These are phyloP conservation scores for Yponomeuta sedellus DNA, from an alignment of 2,888 invertebrate genomes.

Conservation along the genomic window DNA sequence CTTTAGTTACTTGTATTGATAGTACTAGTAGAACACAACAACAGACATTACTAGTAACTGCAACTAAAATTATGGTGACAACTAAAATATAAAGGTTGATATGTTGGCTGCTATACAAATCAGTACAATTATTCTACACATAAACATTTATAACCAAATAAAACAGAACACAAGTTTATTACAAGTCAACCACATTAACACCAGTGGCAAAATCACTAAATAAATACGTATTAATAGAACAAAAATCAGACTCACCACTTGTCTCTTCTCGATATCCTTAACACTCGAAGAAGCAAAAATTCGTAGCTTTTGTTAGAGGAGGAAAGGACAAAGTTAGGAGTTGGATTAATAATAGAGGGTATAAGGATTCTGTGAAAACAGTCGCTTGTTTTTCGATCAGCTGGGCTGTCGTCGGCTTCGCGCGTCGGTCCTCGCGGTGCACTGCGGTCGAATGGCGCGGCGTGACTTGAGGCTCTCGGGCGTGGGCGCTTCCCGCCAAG, in stretches of 20 bases:
- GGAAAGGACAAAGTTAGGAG: not conserved
- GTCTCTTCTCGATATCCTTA: not conserved
- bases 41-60: too few relatives aligned
- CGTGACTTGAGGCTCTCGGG: constrained; percentile 19
- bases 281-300: constrained; percentile 1
- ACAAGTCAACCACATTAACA: too few relatives aligned
- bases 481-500: constrained; percentile 66
- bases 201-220: too few relatives aligned
- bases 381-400: constrained; percentile 56
- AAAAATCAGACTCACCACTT: not conserved
- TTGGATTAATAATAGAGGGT: not conserved
- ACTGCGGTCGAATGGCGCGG: constrained; percentile 68
- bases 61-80: too few relatives aligned
- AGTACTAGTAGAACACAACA: too few relatives aligned
- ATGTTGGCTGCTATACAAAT: too few relatives aligned
- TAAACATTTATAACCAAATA: too few relatives aligned
- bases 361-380: constrained; percentile 27
- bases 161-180: too few relatives aligned
- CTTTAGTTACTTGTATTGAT: too few relatives aligned
- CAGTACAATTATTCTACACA: too few relatives aligned
- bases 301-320: constrained; percentile 2
- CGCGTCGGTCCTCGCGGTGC: constrained; percentile 61
- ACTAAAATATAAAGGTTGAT: too few relatives aligned
- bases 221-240: not conserved
- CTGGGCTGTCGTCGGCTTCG: constrained; percentile 50